Evolutionary conservation across 2,888 invertebrate genomes (phyloP).

Genomic region (Tipula confusa): DNA sequence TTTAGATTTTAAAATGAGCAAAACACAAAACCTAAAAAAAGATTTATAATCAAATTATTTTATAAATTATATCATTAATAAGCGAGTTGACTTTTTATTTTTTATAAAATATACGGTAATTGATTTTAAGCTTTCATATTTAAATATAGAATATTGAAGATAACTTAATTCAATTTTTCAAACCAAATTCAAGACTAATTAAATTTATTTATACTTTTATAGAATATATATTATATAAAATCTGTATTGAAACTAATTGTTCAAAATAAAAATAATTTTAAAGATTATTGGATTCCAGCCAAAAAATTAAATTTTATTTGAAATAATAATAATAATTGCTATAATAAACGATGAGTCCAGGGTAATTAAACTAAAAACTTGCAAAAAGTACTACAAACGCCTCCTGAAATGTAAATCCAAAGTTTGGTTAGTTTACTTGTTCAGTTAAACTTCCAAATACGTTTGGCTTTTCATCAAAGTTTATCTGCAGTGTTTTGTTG

Average conservation of each 20-base stretch:
- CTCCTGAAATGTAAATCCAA: no score
- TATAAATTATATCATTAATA: background rate
- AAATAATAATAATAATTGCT: background rate
- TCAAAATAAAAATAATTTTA: background rate
- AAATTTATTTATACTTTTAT: background rate
- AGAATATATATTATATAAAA: background rate
- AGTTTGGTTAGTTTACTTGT: no score
- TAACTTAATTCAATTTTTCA: background rate
- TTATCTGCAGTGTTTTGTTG: no score
- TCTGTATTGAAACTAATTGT: conserved; percentile 3
- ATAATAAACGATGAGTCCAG: no score
- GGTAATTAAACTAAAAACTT: no score
- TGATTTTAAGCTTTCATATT: background rate
- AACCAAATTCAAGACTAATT: background rate
- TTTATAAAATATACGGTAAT: background rate
- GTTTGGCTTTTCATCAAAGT: no score
- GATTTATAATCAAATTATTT: background rate
- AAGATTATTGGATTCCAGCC: background rate
- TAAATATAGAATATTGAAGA: background rate
- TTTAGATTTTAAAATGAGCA: no score
- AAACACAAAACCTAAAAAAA: background rate
- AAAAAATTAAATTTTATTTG: background rate
- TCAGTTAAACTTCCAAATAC: no score
- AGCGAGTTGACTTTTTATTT: background rate
- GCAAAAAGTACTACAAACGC: no score